A percentile compares a stretch with the other conserved stretches of the same genome.
These are phyloP conservation scores for Dysidea cf. avara DNA, from an alignment of 37 sponge, comb jelly and placozoan genomes.

Conservation along the genomic window DNA sequence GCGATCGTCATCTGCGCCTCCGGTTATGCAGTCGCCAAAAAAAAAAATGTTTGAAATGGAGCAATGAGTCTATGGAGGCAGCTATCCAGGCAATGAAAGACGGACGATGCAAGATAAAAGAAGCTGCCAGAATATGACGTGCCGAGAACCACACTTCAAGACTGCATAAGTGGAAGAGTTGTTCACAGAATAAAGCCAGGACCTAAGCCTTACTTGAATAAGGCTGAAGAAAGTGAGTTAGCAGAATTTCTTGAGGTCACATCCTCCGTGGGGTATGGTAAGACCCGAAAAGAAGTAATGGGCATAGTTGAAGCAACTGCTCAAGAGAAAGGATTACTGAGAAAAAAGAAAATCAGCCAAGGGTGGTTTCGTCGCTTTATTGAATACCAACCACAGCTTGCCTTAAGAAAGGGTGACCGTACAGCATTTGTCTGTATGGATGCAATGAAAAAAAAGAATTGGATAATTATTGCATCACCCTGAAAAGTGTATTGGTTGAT, in stretches of 20 bases:
- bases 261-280: not conserved
- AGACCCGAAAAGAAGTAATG: slow-evolving; percentile 2
- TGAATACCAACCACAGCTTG: slow-evolving; percentile 3
- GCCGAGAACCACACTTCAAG: slow-evolving; percentile 14
- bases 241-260: no score
- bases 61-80: slow-evolving; percentile 19
- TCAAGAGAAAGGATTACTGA: slow-evolving; percentile 6
- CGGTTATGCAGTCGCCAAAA: no score
- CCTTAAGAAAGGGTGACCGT: slow-evolving; percentile 6
- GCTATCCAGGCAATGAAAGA: no score
- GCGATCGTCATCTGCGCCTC: no score
- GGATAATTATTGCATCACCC: no score
- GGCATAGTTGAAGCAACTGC: not conserved
- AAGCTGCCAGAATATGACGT: slow-evolving; percentile 1
- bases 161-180: slow-evolving; percentile 3
- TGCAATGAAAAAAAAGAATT: no score
- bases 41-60: slow-evolving; percentile 18
- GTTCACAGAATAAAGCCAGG: no score
- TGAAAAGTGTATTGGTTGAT: no score
- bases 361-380: slow-evolving; percentile 13
- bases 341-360: not conserved
- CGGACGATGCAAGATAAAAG: no score
- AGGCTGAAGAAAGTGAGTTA: no score
- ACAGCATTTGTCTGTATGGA: no score
- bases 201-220: not conserved